These are phyloP conservation scores for Thunnus albacares DNA, from an alignment of 2,797 vertebrate genomes.

Conservation along the genomic window DNA sequence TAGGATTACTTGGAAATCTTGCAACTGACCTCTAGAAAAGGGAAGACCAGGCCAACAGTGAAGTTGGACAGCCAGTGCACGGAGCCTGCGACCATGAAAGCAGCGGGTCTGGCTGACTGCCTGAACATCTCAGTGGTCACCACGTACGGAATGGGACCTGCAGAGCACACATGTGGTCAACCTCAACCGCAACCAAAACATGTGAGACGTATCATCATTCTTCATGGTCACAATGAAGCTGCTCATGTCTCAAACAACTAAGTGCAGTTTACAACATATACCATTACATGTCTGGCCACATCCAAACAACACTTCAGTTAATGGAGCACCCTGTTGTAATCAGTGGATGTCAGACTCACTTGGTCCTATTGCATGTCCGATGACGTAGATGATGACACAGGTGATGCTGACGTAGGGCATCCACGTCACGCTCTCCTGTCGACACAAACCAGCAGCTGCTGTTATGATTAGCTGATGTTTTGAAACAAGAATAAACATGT, in stretches of 20 bases:
- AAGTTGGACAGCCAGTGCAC: constrained; percentile 97
- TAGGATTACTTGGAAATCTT: neutral
- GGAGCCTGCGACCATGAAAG: constrained; percentile 95
- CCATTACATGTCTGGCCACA: constrained; percentile 70
- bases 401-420: constrained; percentile 94
- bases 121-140: constrained; percentile 95
- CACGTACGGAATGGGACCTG: constrained; percentile 93
- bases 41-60: constrained; percentile 92
- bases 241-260: constrained; percentile 52
- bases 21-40: constrained; percentile 91
- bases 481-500: constrained; percentile 16
- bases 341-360: constrained; percentile 87
- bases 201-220: constrained; percentile 42
- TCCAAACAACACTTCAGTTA: constrained; percentile 77
- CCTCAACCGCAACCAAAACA: constrained; percentile 55
- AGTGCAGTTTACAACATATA: constrained; percentile 39
- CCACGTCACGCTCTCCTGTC: constrained; percentile 85
- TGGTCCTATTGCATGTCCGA: constrained; percentile 93
- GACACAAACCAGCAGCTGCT: constrained; percentile 57
- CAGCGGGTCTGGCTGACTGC: constrained; percentile 92
- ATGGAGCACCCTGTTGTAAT: constrained; percentile 59
- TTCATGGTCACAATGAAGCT: constrained; percentile 18
- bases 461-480: constrained; percentile 34
- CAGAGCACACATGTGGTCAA: constrained; percentile 48
- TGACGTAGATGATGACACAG: constrained; percentile 91